Percentiles rank a stretch among this genome's conserved stretches.
Conservation (phyloP, 2,797 vertebrate genomes). For the Sebastes dallii region DNA sequence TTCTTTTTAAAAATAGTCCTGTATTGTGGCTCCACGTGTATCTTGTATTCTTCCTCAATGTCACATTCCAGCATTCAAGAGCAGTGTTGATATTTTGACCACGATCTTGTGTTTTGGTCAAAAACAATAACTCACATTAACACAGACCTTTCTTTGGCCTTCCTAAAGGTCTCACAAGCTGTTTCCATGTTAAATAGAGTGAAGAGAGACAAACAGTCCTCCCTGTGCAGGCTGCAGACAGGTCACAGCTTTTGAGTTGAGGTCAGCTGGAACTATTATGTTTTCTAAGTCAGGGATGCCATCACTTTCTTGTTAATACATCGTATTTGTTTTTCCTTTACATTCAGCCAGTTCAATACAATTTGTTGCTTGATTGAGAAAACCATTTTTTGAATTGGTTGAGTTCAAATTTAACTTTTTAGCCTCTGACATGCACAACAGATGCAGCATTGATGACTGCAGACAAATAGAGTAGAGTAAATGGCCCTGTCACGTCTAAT, state of each 20-base stretch:
- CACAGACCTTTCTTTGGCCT: conserved; percentile 9
- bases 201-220: neutral
- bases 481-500: neutral
- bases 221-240: neutral
- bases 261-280: neutral
- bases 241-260: neutral
- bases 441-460: neutral
- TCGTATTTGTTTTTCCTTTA: neutral
- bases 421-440: neutral
- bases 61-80: conserved; percentile 33
- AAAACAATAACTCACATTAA: conserved; percentile 30
- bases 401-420: neutral
- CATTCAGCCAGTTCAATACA: neutral
- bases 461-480: neutral
- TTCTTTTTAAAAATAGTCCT: neutral
- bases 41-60: conserved; percentile 20
- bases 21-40: neutral
- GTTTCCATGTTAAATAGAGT: conserved; percentile 36
- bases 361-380: neutral
- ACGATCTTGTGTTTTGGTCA: conserved; percentile 38
- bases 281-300: neutral
- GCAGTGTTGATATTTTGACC: conserved; percentile 56
- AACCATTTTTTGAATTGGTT: neutral
- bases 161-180: conserved; percentile 11
- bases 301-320: neutral